A percentile compares a stretch with the other conserved stretches of the same genome.
Evolutionary conservation across 2,888 invertebrate species (phyloP).

Genomic region (Epistrophe eligans): DNA sequence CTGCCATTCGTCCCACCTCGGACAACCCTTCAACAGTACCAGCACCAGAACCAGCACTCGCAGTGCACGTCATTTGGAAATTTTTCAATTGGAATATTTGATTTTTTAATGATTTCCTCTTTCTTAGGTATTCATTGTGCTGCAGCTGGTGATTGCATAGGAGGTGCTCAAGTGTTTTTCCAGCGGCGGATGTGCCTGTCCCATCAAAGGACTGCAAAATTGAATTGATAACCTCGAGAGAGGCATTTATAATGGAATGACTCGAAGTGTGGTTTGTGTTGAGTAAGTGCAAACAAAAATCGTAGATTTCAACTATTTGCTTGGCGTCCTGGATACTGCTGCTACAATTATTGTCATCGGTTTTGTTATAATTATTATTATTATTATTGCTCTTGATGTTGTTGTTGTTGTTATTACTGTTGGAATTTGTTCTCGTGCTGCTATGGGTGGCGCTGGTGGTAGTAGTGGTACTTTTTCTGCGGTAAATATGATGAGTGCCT

Average conservation of each 20-base stretch:
- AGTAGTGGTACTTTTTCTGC: constrained; percentile 16
- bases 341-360: constrained; percentile 44
- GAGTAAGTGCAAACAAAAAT: constrained; percentile 90
- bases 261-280: constrained; percentile 88
- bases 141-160: constrained; percentile 82
- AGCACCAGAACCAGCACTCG: constrained; percentile 65
- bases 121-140: constrained; percentile 83
- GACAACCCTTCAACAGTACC: constrained; percentile 6
- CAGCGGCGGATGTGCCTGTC: constrained; percentile 76
- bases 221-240: constrained; percentile 88
- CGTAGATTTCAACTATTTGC: constrained; percentile 88
- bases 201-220: constrained; percentile 81
- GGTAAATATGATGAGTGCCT: constrained; percentile 45
- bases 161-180: constrained; percentile 80
- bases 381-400: background rate
- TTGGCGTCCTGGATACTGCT: constrained; percentile 78
- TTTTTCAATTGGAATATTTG: constrained; percentile 84
- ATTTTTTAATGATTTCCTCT: constrained; percentile 84
- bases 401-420: background rate
- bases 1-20: background rate
- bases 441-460: background rate
- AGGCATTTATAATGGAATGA: constrained; percentile 94
- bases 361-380: constrained; percentile 46
- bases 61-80: constrained; percentile 80
- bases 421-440: constrained; percentile 18